A percentile compares a stretch with the other conserved stretches of the same genome.
phyloP scores from a whole-genome alignment of 2,888 invertebrate genomes.

The Philereme vetulata region DNA sequence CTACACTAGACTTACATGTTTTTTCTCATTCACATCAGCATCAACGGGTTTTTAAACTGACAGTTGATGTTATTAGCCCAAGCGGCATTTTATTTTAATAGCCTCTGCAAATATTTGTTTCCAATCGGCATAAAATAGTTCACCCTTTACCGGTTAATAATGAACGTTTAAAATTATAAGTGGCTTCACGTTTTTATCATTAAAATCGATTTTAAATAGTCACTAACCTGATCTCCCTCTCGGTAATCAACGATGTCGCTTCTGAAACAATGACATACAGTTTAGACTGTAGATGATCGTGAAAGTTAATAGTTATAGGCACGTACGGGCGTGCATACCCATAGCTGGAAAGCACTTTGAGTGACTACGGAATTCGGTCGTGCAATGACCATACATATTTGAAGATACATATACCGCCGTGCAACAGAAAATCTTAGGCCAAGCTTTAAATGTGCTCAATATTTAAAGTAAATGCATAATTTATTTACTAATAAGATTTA shows the following conservation, averaged over 20 bases:
- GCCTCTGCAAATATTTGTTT: constrained; percentile 55
- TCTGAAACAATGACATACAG: constrained; percentile 57
- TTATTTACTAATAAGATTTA: no score
- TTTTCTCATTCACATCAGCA: constrained; percentile 26
- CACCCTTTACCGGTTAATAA: constrained; percentile 39
- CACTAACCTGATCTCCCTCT: constrained; percentile 71
- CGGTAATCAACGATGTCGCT: constrained; percentile 74
- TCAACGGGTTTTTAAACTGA: constrained; percentile 55
- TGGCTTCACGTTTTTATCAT: constrained; percentile 1
- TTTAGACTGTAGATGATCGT: constrained; percentile 19
- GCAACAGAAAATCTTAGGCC: constrained; percentile 7
- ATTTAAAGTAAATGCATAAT: no score
- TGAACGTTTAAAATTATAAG: constrained; percentile 20
- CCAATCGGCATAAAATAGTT: constrained; percentile 43
- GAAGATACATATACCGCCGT: constrained; percentile 11
- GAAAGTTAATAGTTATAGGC: constrained; percentile 44
- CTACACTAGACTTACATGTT: constrained; percentile 6
- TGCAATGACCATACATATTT: constrained; percentile 34
- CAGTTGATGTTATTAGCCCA: constrained; percentile 56
- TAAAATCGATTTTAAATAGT: constrained; percentile 4
- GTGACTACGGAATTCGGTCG: constrained; percentile 40
- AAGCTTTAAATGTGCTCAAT: no score
- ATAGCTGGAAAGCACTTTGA: constrained; percentile 43
- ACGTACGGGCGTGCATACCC: constrained; percentile 42
- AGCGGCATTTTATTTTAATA: constrained; percentile 58